Conservation (phyloP, 1,140 invertebrate genomes). For the Drosophila micromelanica region DNA sequence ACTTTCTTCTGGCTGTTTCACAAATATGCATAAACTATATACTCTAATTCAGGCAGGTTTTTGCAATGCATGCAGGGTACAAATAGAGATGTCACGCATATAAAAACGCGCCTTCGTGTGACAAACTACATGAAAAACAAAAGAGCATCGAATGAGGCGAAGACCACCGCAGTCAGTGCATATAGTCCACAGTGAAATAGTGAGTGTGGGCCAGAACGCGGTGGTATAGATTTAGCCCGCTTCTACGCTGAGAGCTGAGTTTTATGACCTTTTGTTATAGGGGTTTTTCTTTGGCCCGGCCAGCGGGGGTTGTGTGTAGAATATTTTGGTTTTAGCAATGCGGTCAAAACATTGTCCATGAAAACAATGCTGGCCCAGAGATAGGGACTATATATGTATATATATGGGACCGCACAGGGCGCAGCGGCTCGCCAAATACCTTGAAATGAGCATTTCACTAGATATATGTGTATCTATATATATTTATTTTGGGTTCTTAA, state of each 20-base stretch:
- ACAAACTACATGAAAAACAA: constrained; percentile 25
- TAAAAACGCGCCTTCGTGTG: constrained; percentile 60
- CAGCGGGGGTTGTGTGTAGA: neutral
- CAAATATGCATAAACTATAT: no score
- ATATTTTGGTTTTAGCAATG: constrained; percentile 76
- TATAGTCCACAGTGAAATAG: no score
- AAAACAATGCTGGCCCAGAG: constrained; percentile 63
- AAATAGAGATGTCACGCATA: constrained; percentile 73
- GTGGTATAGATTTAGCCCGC: neutral
- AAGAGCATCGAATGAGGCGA: constrained; percentile 46
- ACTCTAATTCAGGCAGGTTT: no score
- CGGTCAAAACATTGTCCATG: constrained; percentile 78
- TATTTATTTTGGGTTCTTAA: constrained; percentile 60
- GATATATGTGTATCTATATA: no score
- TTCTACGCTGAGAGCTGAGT: constrained; percentile 21
- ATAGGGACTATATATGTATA: no score
- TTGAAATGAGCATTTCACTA: constrained; percentile 69
- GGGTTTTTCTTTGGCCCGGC: constrained; percentile 1
- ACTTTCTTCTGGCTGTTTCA: no score
- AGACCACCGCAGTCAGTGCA: constrained; percentile 50
- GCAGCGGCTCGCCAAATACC: constrained; percentile 47
- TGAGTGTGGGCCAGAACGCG: constrained; percentile 3
- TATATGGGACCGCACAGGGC: constrained; percentile 64
- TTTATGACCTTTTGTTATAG: constrained; percentile 23
- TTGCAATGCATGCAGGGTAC: neutral